Percentiles rank a stretch among this genome's conserved stretches.
Conservation (phyloP, 2,797 vertebrate species). For the Galago senegalensis region DNA sequence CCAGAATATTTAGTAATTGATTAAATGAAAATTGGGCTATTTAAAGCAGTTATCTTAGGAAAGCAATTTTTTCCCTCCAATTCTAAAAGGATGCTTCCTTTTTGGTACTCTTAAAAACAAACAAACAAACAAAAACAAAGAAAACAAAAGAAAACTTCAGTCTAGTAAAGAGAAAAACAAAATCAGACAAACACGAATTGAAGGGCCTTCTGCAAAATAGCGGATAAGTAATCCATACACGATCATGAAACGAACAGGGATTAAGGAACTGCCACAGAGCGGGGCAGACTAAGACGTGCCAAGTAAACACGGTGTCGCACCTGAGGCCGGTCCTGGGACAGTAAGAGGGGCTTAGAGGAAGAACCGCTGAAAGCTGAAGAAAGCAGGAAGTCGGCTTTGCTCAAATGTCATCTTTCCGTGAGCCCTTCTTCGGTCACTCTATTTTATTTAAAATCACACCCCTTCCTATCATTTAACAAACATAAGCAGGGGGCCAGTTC, state of each 20-base stretch:
- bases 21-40: neutral
- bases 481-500: too few species aligned
- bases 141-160: neutral
- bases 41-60: neutral
- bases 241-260: neutral
- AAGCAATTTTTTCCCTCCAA: neutral
- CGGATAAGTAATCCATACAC: neutral
- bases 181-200: neutral
- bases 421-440: neutral
- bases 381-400: conserved; percentile 13
- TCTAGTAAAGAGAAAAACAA: neutral
- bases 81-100: neutral
- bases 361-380: neutral
- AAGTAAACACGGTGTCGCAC: neutral
- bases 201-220: neutral
- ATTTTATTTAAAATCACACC: neutral
- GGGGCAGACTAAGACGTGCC: neutral
- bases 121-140: too few species aligned
- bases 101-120: neutral
- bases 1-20: conserved; percentile 3
- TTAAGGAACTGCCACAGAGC: neutral
- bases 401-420: neutral
- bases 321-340: neutral
- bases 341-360: neutral
- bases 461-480: neutral